Evolutionary conservation across 2,888 invertebrate species (phyloP).

Genomic region (Dyspetes luteomarginatus): DNA sequence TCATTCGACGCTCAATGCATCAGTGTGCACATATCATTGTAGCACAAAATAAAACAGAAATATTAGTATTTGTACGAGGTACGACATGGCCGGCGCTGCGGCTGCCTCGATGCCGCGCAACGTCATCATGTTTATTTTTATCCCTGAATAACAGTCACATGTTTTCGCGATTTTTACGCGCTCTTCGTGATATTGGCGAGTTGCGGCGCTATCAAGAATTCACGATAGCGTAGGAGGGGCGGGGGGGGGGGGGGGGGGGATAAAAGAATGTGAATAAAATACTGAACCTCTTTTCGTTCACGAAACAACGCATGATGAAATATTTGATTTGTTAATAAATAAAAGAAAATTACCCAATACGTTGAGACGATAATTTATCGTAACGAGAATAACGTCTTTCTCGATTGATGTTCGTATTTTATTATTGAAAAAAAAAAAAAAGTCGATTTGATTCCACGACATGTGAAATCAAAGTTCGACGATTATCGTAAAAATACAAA

Average conservation of each 20-base stretch:
- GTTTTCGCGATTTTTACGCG: conserved; percentile 24
- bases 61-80: too few species aligned
- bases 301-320: too few species aligned
- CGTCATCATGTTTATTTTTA: conserved; percentile 57
- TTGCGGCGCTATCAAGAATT: neutral
- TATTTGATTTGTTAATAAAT: neutral
- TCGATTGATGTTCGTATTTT: conserved; percentile 60
- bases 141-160: conserved; percentile 19
- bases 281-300: too few species aligned
- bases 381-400: conserved; percentile 76
- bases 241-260: too few species aligned
- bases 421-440: conserved; percentile 42
- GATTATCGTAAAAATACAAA: conserved; percentile 1
- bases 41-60: neutral
- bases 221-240: neutral
- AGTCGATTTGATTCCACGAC: neutral
- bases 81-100: neutral
- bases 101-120: neutral
- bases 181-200: neutral
- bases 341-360: conserved; percentile 71
- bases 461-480: neutral
- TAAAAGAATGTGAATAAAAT: too few species aligned
- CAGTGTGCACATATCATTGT: neutral
- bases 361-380: conserved; percentile 78
- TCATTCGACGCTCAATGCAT: neutral